Conservation (phyloP, 2,113 vertebrate genomes). For the Paraplagusia blochii region DNA sequence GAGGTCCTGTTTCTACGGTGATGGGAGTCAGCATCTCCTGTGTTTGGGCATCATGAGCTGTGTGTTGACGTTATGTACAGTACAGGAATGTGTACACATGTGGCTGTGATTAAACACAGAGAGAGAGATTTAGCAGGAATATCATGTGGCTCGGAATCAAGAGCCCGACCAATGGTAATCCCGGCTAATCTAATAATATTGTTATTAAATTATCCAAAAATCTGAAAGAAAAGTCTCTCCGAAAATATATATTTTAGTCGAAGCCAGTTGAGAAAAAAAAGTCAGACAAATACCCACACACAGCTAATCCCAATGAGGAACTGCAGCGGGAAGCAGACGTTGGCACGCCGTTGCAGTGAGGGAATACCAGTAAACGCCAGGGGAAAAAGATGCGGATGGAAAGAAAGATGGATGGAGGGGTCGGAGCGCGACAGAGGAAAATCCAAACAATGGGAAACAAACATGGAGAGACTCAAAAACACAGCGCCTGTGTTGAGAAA, state of each 20-base stretch:
- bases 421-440: conserved; percentile 34
- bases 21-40: conserved; percentile 39
- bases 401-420: conserved; percentile 42
- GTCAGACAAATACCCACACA: conserved; percentile 9
- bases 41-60: conserved; percentile 60
- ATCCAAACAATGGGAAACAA: conserved; percentile 52
- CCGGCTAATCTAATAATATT: conserved; percentile 1
- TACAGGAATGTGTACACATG: conserved; percentile 65
- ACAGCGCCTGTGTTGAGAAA: conserved; percentile 16
- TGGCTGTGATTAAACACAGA: conserved; percentile 65
- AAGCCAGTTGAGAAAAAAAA: background rate
- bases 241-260: too few relatives aligned
- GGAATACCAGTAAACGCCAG: conserved; percentile 44
- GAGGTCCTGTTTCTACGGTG: conserved; percentile 54
- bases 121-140: conserved; percentile 38
- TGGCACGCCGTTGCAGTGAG: conserved; percentile 40
- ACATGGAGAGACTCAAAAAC: conserved; percentile 25
- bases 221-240: too few relatives aligned
- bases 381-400: conserved; percentile 37
- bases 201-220: conserved; percentile 5
- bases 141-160: conserved; percentile 40
- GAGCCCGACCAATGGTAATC: conserved; percentile 25
- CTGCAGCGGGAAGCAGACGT: conserved; percentile 20
- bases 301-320: conserved; percentile 20
- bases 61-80: conserved; percentile 69